These are phyloP conservation scores for Boulengeromyrus knoepffleri DNA, from an alignment of 2,113 vertebrate species.

Conservation along the genomic window DNA sequence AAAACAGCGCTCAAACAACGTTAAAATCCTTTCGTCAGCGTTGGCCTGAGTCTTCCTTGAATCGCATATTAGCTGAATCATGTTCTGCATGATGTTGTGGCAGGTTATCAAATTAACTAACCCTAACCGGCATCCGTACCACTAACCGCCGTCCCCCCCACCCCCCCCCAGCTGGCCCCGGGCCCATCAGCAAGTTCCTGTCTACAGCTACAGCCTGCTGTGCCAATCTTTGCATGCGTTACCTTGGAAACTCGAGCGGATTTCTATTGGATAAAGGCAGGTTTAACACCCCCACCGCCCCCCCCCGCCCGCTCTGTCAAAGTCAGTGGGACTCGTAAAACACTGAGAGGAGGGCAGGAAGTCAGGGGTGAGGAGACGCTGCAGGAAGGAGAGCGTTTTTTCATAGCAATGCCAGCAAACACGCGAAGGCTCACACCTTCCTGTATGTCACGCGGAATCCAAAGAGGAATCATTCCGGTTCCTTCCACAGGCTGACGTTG, in stretches of 20 bases:
- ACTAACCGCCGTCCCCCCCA: no score
- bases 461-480: background rate
- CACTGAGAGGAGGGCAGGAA: background rate
- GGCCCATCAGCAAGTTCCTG: background rate
- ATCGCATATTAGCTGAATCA: background rate
- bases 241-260: conserved; percentile 20
- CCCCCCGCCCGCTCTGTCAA: background rate
- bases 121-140: background rate
- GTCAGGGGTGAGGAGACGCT: background rate
- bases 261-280: conserved; percentile 10
- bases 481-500: background rate
- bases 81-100: background rate
- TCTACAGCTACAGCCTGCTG: background rate
- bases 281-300: background rate
- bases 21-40: background rate
- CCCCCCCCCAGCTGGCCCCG: background rate
- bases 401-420: background rate
- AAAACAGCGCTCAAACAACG: background rate
- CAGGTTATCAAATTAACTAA: background rate
- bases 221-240: conserved; percentile 11
- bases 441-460: background rate
- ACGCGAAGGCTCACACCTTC: background rate
- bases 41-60: background rate
- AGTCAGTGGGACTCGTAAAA: background rate
- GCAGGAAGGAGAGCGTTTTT: background rate